Evolutionary conservation across 2,797 vertebrate genomes (phyloP).

Genomic region (Cynopterus sphinx): DNA sequence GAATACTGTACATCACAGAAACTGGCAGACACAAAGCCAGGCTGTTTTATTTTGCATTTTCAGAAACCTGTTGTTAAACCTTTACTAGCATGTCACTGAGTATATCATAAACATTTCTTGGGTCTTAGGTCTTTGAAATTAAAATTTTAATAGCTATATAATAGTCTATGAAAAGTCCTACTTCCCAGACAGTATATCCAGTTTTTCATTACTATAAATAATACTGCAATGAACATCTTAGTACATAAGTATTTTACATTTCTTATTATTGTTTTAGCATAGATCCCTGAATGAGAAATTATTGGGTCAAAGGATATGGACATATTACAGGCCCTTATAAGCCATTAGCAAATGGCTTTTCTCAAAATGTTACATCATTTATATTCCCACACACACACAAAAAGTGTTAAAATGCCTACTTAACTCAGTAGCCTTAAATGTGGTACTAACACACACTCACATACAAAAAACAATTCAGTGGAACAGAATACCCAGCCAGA

Average conservation of each 20-base stretch:
- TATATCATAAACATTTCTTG: neutral
- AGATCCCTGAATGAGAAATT: neutral
- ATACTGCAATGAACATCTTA: neutral
- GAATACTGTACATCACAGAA: neutral
- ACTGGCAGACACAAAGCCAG: neutral
- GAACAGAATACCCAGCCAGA: neutral
- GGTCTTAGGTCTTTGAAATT: neutral
- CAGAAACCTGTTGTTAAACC: neutral
- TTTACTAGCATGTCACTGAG: neutral
- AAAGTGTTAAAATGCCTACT: neutral
- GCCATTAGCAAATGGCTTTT: slow-evolving; percentile 1
- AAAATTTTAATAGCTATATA: neutral
- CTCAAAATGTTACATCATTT: neutral
- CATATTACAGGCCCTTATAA: neutral
- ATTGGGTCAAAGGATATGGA: neutral
- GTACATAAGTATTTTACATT: neutral
- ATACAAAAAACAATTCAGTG: neutral
- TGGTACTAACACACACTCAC: neutral
- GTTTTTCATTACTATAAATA: slow-evolving; percentile 16
- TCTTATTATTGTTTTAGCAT: neutral
- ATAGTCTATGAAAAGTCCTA: neutral
- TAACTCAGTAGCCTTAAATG: neutral
- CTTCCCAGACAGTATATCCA: neutral
- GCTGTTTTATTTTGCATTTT: neutral
- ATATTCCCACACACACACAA: neutral